Base-by-base conservation (phyloP, 2,797 vertebrate species). In the Xerus rutilus region DNA sequence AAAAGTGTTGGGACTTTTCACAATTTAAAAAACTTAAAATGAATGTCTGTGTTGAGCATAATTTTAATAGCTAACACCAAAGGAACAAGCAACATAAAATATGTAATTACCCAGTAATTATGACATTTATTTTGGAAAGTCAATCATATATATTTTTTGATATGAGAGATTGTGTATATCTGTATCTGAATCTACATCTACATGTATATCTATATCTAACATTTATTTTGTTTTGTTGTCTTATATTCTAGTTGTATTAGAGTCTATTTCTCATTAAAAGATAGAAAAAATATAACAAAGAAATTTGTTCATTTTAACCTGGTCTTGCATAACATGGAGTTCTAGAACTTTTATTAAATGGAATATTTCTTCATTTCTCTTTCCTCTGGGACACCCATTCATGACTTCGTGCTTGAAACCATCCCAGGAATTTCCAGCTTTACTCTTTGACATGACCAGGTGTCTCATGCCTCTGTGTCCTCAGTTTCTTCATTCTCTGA, bases 1-100 rank as follows among this genome's bases (percentile, higher is more conserved):
- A 74, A 89, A 65, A 32, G 54, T 11, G 64, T 62, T 47, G 35
- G 89, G 21, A 65, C 11, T 90, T 87, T 94, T 93, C 87, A 64
- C 23, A 62, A 32, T 70, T 92, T 91, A 93, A 90, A 88, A 87
- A 45, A 59, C 85, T 7, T 86, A 83, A 62, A 52, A 84, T 7
- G 3, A 86, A 81, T 79, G 47, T 47, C 30, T 89, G 4, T 64
- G 23, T 64, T 64, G 11, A 39, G 4, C 3, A 73, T 25, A 92
- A 23, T 76, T 81, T 11, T 59, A 89, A 81, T 3, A 81, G 54
- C 70, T 77, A 73, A 89, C 1, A 79, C 0, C 5, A 77, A 18
- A 79, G 35, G 11, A 54, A n/a, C 62, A 90, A 79, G 39, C 13
- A 94, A 21, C 3, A 73, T 45, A 88, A 87, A 83, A 54, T 25